Conservation (phyloP, 2,113 vertebrate genomes). For the Forbesichthys agassizii region DNA sequence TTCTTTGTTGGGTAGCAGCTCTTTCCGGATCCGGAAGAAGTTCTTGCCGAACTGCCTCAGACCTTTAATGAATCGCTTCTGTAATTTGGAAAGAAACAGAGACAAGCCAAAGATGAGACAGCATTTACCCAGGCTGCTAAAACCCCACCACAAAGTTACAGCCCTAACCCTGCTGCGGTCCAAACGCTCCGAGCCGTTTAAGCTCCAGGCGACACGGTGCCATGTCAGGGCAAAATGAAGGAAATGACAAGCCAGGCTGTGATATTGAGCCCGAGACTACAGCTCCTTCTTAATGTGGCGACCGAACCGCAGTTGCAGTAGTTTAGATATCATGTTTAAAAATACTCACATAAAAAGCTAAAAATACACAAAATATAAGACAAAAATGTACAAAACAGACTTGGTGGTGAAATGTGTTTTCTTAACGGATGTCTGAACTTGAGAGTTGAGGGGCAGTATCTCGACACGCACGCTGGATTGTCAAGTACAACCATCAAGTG, state of each 20-base stretch:
- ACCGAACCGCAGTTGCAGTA: constrained; percentile 16
- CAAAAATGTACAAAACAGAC: constrained; percentile 1
- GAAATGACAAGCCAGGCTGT: constrained; percentile 66
- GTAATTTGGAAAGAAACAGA: constrained; percentile 63
- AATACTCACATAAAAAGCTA: not conserved
- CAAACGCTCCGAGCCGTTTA: constrained; percentile 46
- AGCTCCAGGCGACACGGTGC: constrained; percentile 46
- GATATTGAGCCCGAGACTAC: constrained; percentile 46
- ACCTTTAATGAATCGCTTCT: constrained; percentile 98
- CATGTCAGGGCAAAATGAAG: constrained; percentile 60
- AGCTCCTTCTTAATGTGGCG: constrained; percentile 21
- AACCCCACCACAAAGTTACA: constrained; percentile 40
- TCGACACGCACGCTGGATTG: constrained; percentile 9
- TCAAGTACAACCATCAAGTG: constrained; percentile 1
- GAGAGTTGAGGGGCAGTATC: constrained; percentile 44
- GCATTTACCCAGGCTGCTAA: constrained; percentile 42
- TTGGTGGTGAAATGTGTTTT: constrained; percentile 42
- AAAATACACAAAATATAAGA: not conserved
- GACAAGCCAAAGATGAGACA: constrained; percentile 59
- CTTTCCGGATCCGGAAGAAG: constrained; percentile 99
- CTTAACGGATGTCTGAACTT: constrained; percentile 62
- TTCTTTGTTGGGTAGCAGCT: constrained; percentile 92
- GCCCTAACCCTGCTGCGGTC: constrained; percentile 40
- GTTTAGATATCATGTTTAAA: no score
- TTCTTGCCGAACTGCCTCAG: constrained; percentile 98